Base-by-base conservation (phyloP, 2,113 vertebrate genomes). In the Calonectris borealis region DNA sequence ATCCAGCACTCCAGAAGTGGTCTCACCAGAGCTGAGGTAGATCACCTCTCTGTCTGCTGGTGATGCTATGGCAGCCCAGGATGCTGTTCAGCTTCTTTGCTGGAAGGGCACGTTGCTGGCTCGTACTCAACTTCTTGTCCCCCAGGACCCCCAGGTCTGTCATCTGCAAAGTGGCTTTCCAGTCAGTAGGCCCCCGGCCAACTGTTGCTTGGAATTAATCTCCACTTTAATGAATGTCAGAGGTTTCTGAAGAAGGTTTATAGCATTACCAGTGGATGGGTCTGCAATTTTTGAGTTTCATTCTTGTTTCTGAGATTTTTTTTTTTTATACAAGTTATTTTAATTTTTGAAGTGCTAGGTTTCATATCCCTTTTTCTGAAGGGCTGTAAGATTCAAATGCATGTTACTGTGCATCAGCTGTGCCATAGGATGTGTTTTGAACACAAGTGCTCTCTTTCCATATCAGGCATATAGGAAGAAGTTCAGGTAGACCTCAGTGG, bases 71-170 rank as follows among this genome's bases (percentile, higher is more conserved):
- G 22, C 51, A 76, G 55, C 12, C 32, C 16, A 34, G 8, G 11
- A 19, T 75, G 73, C 18, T 48, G 13, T 44, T 69, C 18, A 32
- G 8, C 17, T 84, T 21, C 31, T 42, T 48, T 48, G 44, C 24
- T 0, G 0, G 24, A 25, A 27, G 44, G 38, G 27, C 21, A 26
- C 3, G 0, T 71, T 51, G 19, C 17, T 89, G 69, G 7, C 31
- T 58, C 1, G 1, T 54, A 31, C 4, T 29, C 32, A 66, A 3
- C 27, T 42, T 70, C 6, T 24, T 60, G 57, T 73, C 16, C 5
- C 9, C 3, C 4, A 24, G 7, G 11, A 64, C 11, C 10, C 13
- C 6, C 21, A 18, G 3, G 8, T 61, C 16, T 71, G 66, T 13
- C 24, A 57, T 66, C 32, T 72, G 24, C 48, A 72, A 68, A 89